Percentiles rank a stretch among this genome's conserved stretches.
Conservation (phyloP, 2,888 invertebrate genomes). For the Micoletzkya japonica region DNA sequence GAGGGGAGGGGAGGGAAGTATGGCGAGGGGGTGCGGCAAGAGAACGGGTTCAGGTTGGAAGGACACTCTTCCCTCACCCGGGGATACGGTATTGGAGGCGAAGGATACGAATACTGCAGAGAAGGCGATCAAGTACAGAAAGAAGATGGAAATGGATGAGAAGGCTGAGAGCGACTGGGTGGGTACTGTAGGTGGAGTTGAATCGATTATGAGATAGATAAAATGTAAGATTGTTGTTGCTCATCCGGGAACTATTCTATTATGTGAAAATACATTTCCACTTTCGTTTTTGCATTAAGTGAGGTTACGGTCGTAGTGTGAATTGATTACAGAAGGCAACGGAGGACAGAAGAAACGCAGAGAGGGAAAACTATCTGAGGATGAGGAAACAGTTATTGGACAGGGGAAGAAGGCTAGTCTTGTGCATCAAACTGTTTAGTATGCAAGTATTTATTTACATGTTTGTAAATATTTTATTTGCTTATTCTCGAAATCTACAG, state of each 20-base stretch:
- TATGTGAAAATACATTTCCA: no score
- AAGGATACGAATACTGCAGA: constrained; percentile 71
- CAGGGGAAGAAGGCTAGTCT: no score
- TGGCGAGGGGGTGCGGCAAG: neutral
- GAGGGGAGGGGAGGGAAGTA: neutral
- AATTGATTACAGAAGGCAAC: constrained; percentile 7
- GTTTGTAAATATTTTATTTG: no score
- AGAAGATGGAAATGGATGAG: constrained; percentile 71
- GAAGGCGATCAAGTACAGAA: constrained; percentile 75
- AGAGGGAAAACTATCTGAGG: constrained; percentile 54
- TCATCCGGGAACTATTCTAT: no score
- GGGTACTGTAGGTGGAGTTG: neutral
- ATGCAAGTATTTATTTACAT: no score
- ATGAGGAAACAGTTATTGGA: constrained; percentile 35
- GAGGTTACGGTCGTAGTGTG: constrained; percentile 30
- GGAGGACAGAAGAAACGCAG: constrained; percentile 46
- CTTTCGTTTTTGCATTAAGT: no score
- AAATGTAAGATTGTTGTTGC: neutral
- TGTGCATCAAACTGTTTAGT: no score
- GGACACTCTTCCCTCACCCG: constrained; percentile 80
- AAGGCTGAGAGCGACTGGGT: constrained; percentile 69
- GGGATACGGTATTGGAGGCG: constrained; percentile 76
- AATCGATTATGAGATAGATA: neutral
- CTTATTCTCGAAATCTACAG: no score
- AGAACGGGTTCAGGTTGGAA: constrained; percentile 80